Base-by-base conservation (phyloP, 1,140 invertebrate genomes). In the Mizuhopecten yessoensis region DNA sequence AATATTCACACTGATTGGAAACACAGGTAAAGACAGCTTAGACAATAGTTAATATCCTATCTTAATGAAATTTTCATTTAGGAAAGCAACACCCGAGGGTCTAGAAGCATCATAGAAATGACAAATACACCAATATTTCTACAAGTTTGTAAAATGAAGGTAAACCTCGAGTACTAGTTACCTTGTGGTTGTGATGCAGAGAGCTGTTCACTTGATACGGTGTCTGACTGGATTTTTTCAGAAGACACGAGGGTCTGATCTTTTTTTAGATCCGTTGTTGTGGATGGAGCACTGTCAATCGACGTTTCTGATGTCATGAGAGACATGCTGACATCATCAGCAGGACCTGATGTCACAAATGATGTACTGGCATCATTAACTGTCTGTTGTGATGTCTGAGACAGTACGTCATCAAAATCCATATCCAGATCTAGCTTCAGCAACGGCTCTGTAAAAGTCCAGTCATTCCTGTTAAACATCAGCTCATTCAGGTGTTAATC, bases 391-490 rank as follows among this genome's bases (percentile, higher is more conserved):
- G 88, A 36, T 42, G 88, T 49, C 33, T 75, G 15, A 34, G n/a
- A n/a, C n/a, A 91, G 49, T n/a, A 88, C 87, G 17, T 90, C 92
- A 49, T 93, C 91, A 39, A 92, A 34, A 23, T 90, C 88, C 23
- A 91, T 34, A 75, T 91, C 90, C 34, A 93, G 86, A 33, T 92
- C 88, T 17, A 90, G 45, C 20, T 33, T 34, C 86, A 91, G 92
- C 33, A 88, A n/a, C 9, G 45, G 88, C 87, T 86, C 89, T 91
- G 34, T 33, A 87, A 89, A 57, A 34, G 23, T 75, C 5, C 75
- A 90, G 86, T 57, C 29, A 29, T 0, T 29, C 29, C 39, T 34
- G 11, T 90, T 11, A 75, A 17, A 29, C 1, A 1, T 75, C n/a
- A n/a, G 17, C 29, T 29, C n/a, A 75, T 75, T 29, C 1, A 2